These are phyloP conservation scores for Aurelia coerulea DNA, from an alignment of 30 jellyfish, hydroid and myxozoan species.

Conservation along the genomic window DNA sequence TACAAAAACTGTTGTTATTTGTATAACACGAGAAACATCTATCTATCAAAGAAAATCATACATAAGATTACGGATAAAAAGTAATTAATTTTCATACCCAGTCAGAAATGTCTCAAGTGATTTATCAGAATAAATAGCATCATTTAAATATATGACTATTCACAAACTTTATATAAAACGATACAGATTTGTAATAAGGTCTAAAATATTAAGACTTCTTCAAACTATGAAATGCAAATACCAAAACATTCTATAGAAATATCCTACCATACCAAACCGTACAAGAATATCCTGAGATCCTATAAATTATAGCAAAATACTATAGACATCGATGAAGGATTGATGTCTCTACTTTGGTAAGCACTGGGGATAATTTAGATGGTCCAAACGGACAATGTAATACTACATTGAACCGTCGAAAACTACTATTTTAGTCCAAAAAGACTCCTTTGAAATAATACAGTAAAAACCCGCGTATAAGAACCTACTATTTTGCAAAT, in stretches of 20 bases:
- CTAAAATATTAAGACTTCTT: neutral
- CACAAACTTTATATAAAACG: conserved; percentile 27
- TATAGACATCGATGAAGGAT: too few relatives aligned
- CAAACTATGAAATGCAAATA: neutral
- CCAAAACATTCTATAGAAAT: neutral
- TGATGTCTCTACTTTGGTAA: too few relatives aligned
- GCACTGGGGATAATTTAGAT: too few relatives aligned
- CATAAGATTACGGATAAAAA: conserved; percentile 8
- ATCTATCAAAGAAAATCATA: neutral
- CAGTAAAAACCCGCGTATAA: too few relatives aligned
- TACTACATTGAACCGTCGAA: too few relatives aligned
- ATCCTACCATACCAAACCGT: neutral
- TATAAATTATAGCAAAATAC: too few relatives aligned
- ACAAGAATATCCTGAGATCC: neutral
- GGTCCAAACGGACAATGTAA: too few relatives aligned
- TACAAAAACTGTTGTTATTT: neutral
- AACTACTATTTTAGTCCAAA: too few relatives aligned
- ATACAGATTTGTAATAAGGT: conserved; percentile 9
- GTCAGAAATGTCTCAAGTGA: neutral
- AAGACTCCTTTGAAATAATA: too few relatives aligned
- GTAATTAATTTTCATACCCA: conserved; percentile 30
- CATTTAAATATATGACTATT: conserved; percentile 35
- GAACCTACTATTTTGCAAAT: too few relatives aligned
- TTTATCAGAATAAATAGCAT: conserved; percentile 34
- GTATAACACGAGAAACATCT: neutral